Percentiles rank a stretch among this genome's conserved stretches.
These are phyloP conservation scores for Uromys caudimaculatus DNA, from an alignment of 2,797 vertebrate species.

Conservation along the genomic window DNA sequence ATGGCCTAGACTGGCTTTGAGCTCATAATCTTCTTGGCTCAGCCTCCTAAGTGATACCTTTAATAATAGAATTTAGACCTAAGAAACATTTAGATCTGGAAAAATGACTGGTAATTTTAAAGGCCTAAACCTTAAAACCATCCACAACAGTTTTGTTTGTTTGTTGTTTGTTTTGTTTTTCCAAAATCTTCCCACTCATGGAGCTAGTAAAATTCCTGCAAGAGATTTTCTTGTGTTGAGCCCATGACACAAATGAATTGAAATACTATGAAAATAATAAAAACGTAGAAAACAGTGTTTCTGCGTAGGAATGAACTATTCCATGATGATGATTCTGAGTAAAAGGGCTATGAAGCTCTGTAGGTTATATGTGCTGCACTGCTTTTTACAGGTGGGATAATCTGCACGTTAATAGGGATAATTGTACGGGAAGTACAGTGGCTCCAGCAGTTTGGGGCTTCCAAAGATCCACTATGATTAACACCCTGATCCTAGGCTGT, in stretches of 20 bases:
- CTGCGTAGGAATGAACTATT: background rate
- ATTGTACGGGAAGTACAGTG: background rate
- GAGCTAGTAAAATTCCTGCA: background rate
- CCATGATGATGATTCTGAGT: background rate
- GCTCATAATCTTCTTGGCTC: background rate
- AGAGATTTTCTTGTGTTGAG: background rate
- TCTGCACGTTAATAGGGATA: background rate
- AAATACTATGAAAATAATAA: background rate
- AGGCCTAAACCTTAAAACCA: background rate
- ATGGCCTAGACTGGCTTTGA: background rate
- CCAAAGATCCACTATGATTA: background rate
- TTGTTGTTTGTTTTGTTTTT: background rate
- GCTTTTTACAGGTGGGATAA: background rate
- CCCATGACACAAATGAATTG: background rate
- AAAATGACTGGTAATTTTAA: background rate
- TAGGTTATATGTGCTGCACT: background rate
- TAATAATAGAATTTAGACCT: background rate
- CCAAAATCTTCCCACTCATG: background rate
- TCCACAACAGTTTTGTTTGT: too few species aligned
- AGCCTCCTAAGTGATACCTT: background rate
- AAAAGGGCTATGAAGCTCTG: background rate
- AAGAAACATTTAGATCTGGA: background rate
- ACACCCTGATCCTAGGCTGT: background rate
- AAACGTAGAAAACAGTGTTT: background rate
- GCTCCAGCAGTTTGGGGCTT: background rate